Conservation (phyloP, 2,113 vertebrate species). For the Chelonoidis abingdonii region DNA sequence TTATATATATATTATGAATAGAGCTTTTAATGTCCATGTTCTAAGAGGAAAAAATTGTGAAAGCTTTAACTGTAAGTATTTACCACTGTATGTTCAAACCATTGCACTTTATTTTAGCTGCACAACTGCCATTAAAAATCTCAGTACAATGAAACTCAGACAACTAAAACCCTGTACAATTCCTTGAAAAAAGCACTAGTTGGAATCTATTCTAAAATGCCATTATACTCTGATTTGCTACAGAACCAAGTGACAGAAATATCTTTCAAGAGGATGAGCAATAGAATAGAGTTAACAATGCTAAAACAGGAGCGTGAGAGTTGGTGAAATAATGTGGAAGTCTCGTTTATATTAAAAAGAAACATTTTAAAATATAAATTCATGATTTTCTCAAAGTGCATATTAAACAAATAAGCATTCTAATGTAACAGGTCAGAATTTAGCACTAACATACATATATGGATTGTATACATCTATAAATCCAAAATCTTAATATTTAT, state of each 20-base stretch:
- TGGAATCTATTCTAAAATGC: background rate
- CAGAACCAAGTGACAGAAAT: background rate
- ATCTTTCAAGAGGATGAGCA: background rate
- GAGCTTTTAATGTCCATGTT: background rate
- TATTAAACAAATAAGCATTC: background rate
- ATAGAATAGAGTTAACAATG: background rate
- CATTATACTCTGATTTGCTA: background rate
- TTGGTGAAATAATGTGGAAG: background rate
- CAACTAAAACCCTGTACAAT: background rate
- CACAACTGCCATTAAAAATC: accelerated
- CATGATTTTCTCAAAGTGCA: background rate
- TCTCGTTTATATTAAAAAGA: background rate
- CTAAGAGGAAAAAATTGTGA: background rate
- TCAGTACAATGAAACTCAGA: background rate
- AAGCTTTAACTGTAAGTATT: background rate
- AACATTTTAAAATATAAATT: background rate
- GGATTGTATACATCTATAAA: background rate
- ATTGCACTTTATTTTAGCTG: background rate
- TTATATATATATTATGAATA: background rate
- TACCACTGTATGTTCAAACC: background rate
- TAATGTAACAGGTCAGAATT: background rate
- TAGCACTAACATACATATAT: background rate
- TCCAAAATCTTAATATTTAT: background rate
- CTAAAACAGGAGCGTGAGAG: background rate
- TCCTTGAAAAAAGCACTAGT: background rate